These are phyloP conservation scores for Calosoma granatense DNA, from an alignment of 1,140 invertebrate genomes.

Conservation along the genomic window DNA sequence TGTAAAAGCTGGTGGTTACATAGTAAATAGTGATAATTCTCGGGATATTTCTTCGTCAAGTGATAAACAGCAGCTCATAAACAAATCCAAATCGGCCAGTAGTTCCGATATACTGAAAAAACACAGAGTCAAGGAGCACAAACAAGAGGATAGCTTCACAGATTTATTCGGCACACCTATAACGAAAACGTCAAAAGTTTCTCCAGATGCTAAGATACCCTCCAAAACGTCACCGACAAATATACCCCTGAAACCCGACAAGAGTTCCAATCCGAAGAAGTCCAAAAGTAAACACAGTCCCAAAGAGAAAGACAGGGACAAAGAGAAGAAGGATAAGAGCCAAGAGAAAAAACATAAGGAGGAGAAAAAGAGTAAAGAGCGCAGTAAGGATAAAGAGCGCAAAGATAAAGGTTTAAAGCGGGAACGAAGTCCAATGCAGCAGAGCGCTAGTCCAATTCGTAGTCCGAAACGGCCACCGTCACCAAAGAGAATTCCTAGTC, in stretches of 20 bases:
- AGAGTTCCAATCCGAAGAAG: slow-evolving; percentile 48
- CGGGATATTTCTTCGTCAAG: slow-evolving; percentile 17
- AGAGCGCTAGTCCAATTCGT: slow-evolving; percentile 32
- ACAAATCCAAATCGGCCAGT: slow-evolving; percentile 56
- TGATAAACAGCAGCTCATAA: slow-evolving; percentile 41
- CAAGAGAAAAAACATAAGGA: slow-evolving; percentile 49
- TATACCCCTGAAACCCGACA: slow-evolving; percentile 39
- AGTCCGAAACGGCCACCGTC: slow-evolving; percentile 26
- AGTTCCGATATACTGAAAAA: slow-evolving; percentile 46
- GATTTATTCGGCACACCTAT: slow-evolving; percentile 72
- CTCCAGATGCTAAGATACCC: slow-evolving; percentile 46
- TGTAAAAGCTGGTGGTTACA: slow-evolving; percentile 72
- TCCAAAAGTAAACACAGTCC: slow-evolving; percentile 45
- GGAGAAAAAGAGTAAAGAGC: slow-evolving; percentile 51
- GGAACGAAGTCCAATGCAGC: slow-evolving; percentile 21
- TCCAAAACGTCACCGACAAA: slow-evolving; percentile 35
- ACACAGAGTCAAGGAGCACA: slow-evolving; percentile 50
- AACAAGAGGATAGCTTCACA: slow-evolving; percentile 57
- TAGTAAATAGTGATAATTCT: slow-evolving; percentile 37
- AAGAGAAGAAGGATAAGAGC: slow-evolving; percentile 42
- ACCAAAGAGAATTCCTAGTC: slow-evolving; percentile 33
- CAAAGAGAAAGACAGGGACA: slow-evolving; percentile 36
- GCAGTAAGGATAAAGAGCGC: slow-evolving; percentile 47
- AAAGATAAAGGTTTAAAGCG: slow-evolving; percentile 46
- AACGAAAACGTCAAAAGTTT: slow-evolving; percentile 53